Evolutionary conservation across 30 jellyfish, hydroid and myxozoan genomes (phyloP).

Genomic region (Hydra vulgaris): DNA sequence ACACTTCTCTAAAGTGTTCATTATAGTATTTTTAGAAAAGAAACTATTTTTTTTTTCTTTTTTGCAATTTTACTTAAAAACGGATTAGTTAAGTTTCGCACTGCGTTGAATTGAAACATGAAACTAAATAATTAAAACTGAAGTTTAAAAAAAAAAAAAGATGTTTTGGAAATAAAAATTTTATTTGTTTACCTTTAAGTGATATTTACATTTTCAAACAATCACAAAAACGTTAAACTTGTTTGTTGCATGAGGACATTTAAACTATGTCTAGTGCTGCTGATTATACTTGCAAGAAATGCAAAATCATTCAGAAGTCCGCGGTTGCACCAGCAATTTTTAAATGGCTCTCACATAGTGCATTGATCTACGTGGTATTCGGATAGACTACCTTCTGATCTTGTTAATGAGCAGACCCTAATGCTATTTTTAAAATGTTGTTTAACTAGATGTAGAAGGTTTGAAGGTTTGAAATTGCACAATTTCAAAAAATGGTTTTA

Average conservation of each 20-base stretch:
- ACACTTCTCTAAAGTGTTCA: no score
- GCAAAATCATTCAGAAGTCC: background rate
- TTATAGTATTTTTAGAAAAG: no score
- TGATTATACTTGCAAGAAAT: constrained; percentile 10
- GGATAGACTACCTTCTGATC: constrained; percentile 6
- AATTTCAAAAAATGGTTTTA: no score
- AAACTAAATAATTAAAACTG: no score
- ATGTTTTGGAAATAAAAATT: no score
- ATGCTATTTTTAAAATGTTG: background rate
- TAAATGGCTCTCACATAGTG: constrained; percentile 4
- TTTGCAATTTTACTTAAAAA: no score
- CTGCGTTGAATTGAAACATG: no score
- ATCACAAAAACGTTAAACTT: constrained; percentile 3
- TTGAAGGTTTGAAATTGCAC: no score
- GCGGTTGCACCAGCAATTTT: constrained; percentile 7
- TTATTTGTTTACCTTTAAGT: background rate
- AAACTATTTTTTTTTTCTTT: no score
- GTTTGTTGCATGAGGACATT: constrained; percentile 15
- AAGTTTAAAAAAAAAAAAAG: no score
- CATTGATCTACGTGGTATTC: constrained; percentile 4
- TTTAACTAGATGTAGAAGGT: no score
- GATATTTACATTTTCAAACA: constrained; percentile 1
- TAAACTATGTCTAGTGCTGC: constrained; percentile 10
- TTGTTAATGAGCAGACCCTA: constrained; percentile 6
- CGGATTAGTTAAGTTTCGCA: no score